These are phyloP conservation scores for Varanus salvator DNA, from an alignment of 2,113 vertebrate species.

Conservation along the genomic window DNA sequence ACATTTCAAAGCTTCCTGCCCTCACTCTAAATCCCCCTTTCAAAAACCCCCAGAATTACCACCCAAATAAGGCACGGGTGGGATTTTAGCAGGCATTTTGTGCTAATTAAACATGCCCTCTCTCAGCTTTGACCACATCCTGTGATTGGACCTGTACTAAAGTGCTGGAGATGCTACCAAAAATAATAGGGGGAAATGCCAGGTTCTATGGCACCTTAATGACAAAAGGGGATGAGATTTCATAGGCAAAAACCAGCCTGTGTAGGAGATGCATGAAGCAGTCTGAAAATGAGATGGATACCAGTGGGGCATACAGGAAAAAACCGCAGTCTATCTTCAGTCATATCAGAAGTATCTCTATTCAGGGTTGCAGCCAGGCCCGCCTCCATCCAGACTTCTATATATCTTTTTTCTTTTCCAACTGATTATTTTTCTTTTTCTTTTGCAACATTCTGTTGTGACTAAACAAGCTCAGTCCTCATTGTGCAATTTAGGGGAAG, in stretches of 20 bases:
- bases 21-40: background rate
- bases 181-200: background rate
- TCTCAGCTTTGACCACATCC: background rate
- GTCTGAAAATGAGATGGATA: background rate
- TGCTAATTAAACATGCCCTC: background rate
- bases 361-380: background rate
- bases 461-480: background rate
- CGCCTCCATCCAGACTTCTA: too few species aligned
- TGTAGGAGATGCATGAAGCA: background rate
- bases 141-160: background rate
- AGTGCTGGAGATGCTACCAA: background rate
- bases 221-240: background rate
- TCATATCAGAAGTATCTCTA: background rate
- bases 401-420: background rate
- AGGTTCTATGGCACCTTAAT: background rate
- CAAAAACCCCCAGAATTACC: background rate
- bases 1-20: background rate
- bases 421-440: background rate
- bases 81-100: background rate
- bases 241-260: background rate
- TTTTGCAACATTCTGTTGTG: background rate
- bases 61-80: background rate
- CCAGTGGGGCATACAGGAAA: background rate
- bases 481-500: background rate
- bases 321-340: background rate